Conservation (phyloP, 2,113 vertebrate species). For the Corynorhinus townsendii region DNA sequence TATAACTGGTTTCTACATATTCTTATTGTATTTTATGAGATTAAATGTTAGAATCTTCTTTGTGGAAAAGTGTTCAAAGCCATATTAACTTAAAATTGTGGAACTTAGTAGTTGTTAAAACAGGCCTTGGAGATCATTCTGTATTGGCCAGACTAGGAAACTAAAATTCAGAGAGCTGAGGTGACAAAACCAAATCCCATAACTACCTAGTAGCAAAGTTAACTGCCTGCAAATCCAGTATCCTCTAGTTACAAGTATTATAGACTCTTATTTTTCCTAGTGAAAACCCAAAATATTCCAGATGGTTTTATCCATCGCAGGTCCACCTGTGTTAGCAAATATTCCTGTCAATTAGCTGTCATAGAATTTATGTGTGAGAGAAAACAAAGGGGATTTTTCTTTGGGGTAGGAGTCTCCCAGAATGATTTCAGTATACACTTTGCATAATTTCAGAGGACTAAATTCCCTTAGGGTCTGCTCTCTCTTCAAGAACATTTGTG, state of each 20-base stretch:
- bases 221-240: background rate
- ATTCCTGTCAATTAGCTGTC: background rate
- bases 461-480: conserved; percentile 61
- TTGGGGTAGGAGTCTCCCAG: conserved; percentile 19
- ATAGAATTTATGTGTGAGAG: background rate
- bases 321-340: background rate
- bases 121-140: conserved; percentile 33
- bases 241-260: background rate
- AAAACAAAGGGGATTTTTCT: conserved; percentile 1
- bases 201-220: conserved; percentile 12
- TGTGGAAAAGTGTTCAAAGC: conserved; percentile 36
- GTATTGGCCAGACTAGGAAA: conserved; percentile 24
- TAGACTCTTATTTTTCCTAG: background rate
- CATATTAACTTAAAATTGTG: conserved; percentile 22
- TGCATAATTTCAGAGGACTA: conserved; percentile 62
- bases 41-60: conserved; percentile 29
- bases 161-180: conserved; percentile 37
- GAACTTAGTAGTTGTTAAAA: conserved; percentile 31
- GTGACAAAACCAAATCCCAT: background rate
- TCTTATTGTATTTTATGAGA: conserved; percentile 40
- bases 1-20: conserved; percentile 21
- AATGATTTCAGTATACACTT: conserved; percentile 44
- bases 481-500: conserved; percentile 63
- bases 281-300: conserved; percentile 23
- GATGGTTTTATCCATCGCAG: background rate